Conservation (phyloP, 2,797 vertebrate genomes). For the Lagorchestes hirsutus region DNA sequence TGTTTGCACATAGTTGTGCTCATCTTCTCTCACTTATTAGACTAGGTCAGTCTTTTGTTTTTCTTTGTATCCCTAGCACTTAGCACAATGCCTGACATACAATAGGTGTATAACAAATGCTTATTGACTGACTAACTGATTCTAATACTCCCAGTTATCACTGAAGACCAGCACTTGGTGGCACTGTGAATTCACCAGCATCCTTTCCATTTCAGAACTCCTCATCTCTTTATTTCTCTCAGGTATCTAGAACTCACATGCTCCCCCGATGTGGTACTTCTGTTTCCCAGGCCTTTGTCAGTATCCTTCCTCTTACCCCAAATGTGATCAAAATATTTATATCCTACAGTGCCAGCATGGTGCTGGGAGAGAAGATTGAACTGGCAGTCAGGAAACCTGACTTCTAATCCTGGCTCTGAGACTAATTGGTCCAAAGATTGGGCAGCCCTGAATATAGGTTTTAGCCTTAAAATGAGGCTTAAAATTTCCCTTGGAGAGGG, state of each 20-base stretch:
- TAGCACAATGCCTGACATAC: neutral
- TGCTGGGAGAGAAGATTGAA: neutral
- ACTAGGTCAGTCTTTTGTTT: neutral
- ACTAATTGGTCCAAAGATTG: neutral
- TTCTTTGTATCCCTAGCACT: neutral
- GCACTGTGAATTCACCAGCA: neutral
- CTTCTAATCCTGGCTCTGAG: neutral
- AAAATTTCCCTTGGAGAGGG: neutral
- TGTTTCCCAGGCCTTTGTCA: neutral
- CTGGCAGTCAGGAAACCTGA: neutral
- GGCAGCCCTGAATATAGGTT: neutral
- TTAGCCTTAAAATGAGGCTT: neutral
- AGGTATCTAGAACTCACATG: neutral
- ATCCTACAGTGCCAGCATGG: neutral
- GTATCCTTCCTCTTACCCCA: neutral
- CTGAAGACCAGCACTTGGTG: neutral
- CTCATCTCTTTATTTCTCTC: neutral
- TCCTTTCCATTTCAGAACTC: neutral
- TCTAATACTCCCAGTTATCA: neutral
- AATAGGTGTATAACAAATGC: neutral
- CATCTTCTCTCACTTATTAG: neutral
- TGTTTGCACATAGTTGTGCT: neutral
- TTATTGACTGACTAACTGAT: neutral
- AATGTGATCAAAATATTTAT: neutral
- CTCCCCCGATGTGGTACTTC: neutral